phyloP scores from a whole-genome alignment of 1,140 invertebrate species.

The Scylla paramamosain region DNA sequence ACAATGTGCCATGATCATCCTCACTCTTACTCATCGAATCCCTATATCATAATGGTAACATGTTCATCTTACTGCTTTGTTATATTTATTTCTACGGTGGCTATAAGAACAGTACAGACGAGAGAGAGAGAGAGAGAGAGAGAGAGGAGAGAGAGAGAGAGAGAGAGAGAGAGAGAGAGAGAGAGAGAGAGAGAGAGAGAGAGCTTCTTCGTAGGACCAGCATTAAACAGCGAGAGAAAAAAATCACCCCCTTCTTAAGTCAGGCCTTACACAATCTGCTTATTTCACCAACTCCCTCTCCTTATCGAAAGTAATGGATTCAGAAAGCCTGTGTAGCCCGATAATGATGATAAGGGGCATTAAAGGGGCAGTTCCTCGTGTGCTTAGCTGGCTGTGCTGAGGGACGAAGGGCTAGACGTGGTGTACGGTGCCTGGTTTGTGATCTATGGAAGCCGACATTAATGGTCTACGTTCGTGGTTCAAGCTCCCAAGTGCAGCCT shows the following conservation, averaged over 20 bases:
- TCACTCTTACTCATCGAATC: no score
- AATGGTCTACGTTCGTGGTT: neutral
- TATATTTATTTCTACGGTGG: no score
- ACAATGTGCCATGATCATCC: no score
- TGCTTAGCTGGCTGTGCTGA: neutral
- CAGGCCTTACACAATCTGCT: neutral
- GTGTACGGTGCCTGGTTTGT: neutral
- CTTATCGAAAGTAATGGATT: neutral
- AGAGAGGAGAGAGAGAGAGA: neutral
- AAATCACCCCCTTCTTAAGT: neutral
- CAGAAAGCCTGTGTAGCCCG: neutral
- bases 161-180: slow-evolving; percentile 3
- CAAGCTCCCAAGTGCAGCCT: neutral
- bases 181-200: slow-evolving; percentile 3
- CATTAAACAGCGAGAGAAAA: neutral
- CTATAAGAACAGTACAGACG: no score
- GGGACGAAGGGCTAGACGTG: neutral
- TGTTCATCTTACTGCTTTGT: no score
- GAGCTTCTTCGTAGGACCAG: neutral
- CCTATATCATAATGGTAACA: no score
- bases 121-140: no score
- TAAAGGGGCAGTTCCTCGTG: neutral
- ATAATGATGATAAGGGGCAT: slow-evolving; percentile 3
- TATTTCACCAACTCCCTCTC: neutral
- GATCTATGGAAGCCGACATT: slow-evolving; percentile 21